These are phyloP conservation scores for Drosophila tani DNA, from an alignment of 1,140 invertebrate genomes.

Conservation along the genomic window DNA sequence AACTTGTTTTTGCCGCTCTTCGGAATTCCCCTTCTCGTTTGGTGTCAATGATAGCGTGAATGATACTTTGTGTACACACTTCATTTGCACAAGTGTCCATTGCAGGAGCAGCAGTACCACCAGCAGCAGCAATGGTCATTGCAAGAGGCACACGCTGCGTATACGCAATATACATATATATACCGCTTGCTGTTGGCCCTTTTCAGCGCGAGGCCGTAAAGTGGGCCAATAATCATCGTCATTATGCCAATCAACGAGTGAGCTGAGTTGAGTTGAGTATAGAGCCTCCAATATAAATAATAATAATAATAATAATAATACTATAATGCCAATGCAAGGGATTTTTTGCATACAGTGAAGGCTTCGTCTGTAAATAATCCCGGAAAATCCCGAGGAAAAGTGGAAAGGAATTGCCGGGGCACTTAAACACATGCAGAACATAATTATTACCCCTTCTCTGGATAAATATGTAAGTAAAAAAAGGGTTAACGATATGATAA, in stretches of 20 bases:
- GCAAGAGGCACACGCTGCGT: conserved; percentile 46
- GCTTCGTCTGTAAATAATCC: conserved; percentile 2
- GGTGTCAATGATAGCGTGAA: conserved; percentile 75
- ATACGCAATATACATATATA: conserved; percentile 45
- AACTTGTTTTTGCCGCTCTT: conserved; percentile 46
- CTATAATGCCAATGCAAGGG: conserved; percentile 11
- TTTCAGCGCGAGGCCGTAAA: conserved; percentile 4
- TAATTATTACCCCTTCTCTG: neutral
- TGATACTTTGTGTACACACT: conserved; percentile 67
- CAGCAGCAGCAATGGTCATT: conserved; percentile 23
- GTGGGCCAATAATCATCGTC: conserved; percentile 45
- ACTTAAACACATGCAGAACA: conserved; percentile 1
- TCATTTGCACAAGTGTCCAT: conserved; percentile 49
- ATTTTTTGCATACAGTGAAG: neutral
- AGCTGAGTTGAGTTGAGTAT: neutral
- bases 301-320: conserved; percentile 7
- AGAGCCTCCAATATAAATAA: neutral
- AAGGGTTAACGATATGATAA: too few relatives aligned
- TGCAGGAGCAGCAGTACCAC: neutral
- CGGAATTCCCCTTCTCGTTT: conserved; percentile 35
- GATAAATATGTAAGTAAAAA: neutral
- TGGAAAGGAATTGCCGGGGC: neutral
- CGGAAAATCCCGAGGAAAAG: neutral
- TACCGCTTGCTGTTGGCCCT: conserved; percentile 14
- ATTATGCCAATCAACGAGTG: conserved; percentile 37